Percentiles rank a stretch among this genome's conserved stretches.
Evolutionary conservation across 2,113 vertebrate species (phyloP).

Genomic region (Leucosticte australis): DNA sequence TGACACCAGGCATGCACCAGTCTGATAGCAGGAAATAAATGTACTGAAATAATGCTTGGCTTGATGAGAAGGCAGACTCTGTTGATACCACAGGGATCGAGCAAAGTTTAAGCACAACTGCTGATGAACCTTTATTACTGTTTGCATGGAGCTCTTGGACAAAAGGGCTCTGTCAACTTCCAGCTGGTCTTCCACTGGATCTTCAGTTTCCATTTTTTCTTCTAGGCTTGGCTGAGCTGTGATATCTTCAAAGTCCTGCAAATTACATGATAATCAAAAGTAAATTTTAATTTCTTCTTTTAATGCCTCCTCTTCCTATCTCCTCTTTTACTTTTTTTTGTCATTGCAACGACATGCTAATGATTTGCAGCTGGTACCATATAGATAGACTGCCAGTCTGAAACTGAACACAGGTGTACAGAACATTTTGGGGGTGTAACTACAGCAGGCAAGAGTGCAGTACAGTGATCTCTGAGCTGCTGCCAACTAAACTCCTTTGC

Average conservation of each 20-base stretch:
- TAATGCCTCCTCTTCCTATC: background rate
- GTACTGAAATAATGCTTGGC: constrained; percentile 81
- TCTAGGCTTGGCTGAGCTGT: constrained; percentile 80
- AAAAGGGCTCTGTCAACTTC: constrained; percentile 57
- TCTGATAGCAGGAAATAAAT: constrained; percentile 91
- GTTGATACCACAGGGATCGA: constrained; percentile 87
- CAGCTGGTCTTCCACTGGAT: constrained; percentile 42
- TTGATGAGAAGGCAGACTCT: constrained; percentile 66
- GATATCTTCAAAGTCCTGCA: constrained; percentile 93
- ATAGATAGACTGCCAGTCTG: background rate
- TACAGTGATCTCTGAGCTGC: background rate
- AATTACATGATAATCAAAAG: background rate
- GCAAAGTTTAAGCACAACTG: constrained; percentile 83
- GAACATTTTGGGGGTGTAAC: background rate
- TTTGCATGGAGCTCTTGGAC: constrained; percentile 80
- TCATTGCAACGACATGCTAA: rapidly evolving
- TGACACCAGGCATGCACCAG: constrained; percentile 84
- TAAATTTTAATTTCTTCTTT: background rate
- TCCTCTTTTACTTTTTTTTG: background rate
- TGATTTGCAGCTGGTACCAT: background rate
- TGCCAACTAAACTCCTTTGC: background rate
- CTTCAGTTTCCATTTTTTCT: constrained; percentile 71
- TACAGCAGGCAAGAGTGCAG: background rate
- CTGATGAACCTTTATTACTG: constrained; percentile 84
- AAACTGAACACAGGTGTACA: background rate